Evolutionary conservation across 2,113 vertebrate genomes (phyloP).

Genomic region (Sinocyclocheilus maitianheensis): DNA sequence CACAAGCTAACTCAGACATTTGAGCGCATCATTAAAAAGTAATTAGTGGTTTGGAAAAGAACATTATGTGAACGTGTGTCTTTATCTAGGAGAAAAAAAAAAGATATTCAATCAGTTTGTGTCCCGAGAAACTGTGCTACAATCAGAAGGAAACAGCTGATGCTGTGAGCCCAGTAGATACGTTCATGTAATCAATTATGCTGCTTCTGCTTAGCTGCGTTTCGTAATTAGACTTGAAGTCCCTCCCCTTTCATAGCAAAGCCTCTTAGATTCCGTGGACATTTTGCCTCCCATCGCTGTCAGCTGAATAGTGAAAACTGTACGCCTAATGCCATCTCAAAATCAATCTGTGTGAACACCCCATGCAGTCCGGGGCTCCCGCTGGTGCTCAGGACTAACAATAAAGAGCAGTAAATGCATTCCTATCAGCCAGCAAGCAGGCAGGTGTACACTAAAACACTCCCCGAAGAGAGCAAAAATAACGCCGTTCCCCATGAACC

Average conservation of each 20-base stretch:
- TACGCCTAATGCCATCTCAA: conserved; percentile 56
- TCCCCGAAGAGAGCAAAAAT: conserved; percentile 59
- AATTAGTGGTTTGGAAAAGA: conserved; percentile 51
- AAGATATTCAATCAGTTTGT: conserved; percentile 38
- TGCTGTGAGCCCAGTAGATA: conserved; percentile 16
- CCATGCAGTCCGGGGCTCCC: conserved; percentile 40
- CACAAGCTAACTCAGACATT: conserved; percentile 42
- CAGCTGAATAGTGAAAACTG: conserved; percentile 40
- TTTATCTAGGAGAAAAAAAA: conserved; percentile 41
- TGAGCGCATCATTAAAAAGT: conserved; percentile 49
- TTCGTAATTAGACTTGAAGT: conserved; percentile 6
- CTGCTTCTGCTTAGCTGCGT: background rate
- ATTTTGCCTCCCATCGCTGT: conserved; percentile 44
- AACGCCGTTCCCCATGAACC: conserved; percentile 19
- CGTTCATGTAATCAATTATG: conserved; percentile 8
- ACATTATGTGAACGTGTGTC: conserved; percentile 42
- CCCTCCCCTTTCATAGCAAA: conserved; percentile 24
- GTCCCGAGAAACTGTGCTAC: background rate
- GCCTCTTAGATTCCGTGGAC: conserved; percentile 41
- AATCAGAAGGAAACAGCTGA: conserved; percentile 9
- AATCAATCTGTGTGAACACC: conserved; percentile 56
- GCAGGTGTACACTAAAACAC: conserved; percentile 52
- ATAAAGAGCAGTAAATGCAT: conserved; percentile 53
- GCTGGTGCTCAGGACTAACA: conserved; percentile 44
- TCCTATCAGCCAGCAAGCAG: conserved; percentile 54